Evolutionary conservation across 2,797 vertebrate genomes (phyloP), one percentile per base, ranked within the genome.

Genomic region (Ataeniobius toweri): DNA sequence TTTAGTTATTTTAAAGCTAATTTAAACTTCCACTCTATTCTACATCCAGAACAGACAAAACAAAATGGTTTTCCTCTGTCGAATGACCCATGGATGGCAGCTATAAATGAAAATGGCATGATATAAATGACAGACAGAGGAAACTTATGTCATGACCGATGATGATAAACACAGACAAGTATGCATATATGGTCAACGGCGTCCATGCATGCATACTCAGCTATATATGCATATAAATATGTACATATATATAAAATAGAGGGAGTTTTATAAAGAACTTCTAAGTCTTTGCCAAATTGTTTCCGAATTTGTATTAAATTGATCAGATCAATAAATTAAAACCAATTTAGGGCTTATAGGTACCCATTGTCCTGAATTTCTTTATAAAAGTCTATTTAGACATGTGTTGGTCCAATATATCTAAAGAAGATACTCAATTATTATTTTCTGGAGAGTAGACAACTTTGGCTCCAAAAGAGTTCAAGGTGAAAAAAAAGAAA

Each of bases 181-280:
- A 94, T 93, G 92, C 85, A 89, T 80, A 90, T 74, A 90, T 94
- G 88, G 73, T 80, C 84, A 85, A 82, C 26, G 6, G 65, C 48
- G 82, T 88, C 91, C 84, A 91, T 93, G 83, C 83, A 86, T 83
- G 88, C 92, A 94, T 92, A 92, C 92, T 89, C 89, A 89, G 85
- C 91, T 94, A 94, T 95, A 94, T 94, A 95, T 95, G 85, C 91
- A 95, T 94, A 92, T 81, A 50, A 41, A 91, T 92, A 94, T 94
- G 91, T 89, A 95, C 94, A 95, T 94, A 95, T 94, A 95, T 95
- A 94, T 91, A 87, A 95, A 95, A 94, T 95, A 95, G 94, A 95
- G 94, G 90, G 94, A 93, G 89, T 94, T 94, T 95, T 96, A 96
- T 96, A 95, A 96, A 95, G 94, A 96, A 94, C 88, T 86, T 78